Base-by-base conservation (phyloP, 2,888 invertebrate genomes). In the Sinelater perroti region DNA sequence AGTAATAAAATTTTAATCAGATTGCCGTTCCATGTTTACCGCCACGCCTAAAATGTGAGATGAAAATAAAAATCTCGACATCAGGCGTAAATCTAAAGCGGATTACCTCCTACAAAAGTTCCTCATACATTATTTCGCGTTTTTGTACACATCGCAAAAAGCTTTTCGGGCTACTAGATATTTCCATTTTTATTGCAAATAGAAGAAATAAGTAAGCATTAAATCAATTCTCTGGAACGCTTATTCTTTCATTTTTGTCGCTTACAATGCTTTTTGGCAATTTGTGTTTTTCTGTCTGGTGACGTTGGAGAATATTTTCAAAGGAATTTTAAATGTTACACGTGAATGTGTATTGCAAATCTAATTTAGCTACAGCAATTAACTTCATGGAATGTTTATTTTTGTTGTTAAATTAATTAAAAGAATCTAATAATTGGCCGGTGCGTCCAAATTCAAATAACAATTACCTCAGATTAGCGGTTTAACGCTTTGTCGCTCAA, bases 21-120 rank as follows among this genome's bases (percentile, higher is more conserved):
- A 51, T 51, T 36, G 36, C 35, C 6, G 17, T 56, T 35, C 21
- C 36, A 40, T 44, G 35, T 56, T 56, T 36, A 56, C 50, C 35
- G 24, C 42, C 24, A 14, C 28, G 42, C 16, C 7, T 17, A 57
- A 57, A 52, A 42, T 52, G 38, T 33, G 40, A 57, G 52, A 42
- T 52, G 26, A 52, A 57, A 57, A 52, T 52, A 46, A 47, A 57
- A 57, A 52, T 57, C 47, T 40, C 35, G 35, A 47, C 52, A 51
- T 56, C 44, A 44, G 16, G 38, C 56, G 56, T 54, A 54, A 54
- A 54, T 54, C 54, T 56, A 49, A 56, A 56, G 49, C 31, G 56
- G 49, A 52, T 57, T 57, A 57, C 51, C 38, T 24, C 30, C 33
- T 47, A 40, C 47, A 47, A 53, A 57, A 57, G 42, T 51, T 47